These are phyloP conservation scores for Paraplagusia blochii DNA, from an alignment of 2,113 vertebrate genomes.

Conservation along the genomic window DNA sequence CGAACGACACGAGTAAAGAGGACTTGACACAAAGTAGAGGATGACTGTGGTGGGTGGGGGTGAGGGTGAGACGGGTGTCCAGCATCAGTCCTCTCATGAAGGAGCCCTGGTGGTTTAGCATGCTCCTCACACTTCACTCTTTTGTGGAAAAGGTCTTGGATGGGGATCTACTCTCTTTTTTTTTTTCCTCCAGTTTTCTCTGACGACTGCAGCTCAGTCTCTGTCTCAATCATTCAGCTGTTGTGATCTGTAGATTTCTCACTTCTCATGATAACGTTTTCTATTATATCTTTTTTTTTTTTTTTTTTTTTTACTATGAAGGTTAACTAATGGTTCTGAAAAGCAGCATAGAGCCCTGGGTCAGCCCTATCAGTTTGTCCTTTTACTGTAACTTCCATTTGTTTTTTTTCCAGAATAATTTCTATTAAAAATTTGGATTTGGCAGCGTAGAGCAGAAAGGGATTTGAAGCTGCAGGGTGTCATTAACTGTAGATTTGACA, in stretches of 20 bases:
- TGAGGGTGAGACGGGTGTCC: not conserved
- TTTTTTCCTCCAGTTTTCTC: slow-evolving; percentile 26
- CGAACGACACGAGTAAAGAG: slow-evolving; percentile 36
- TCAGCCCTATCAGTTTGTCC: slow-evolving; percentile 20
- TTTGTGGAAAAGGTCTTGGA: slow-evolving; percentile 6
- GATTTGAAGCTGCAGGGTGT: slow-evolving; percentile 16
- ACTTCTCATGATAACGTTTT: slow-evolving; percentile 17
- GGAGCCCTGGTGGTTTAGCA: slow-evolving; percentile 26
- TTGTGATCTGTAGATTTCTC: slow-evolving; percentile 32
- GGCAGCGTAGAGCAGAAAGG: slow-evolving; percentile 26
- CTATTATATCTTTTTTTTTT: slow-evolving; percentile 3
- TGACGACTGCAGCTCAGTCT: slow-evolving; percentile 25
- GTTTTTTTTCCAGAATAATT: slow-evolving; percentile 35
- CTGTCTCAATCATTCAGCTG: slow-evolving; percentile 28
- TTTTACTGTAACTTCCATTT: slow-evolving; percentile 24
- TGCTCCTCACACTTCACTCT: slow-evolving; percentile 17
- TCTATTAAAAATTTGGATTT: slow-evolving; percentile 21
- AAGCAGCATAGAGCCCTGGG: slow-evolving; percentile 16
- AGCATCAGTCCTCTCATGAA: slow-evolving; percentile 12
- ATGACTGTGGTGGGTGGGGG: slow-evolving; percentile 39
- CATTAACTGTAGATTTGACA: slow-evolving; percentile 11
- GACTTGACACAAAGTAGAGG: slow-evolving; percentile 47
- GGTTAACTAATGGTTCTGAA: slow-evolving; percentile 3
- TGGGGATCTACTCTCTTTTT: slow-evolving; percentile 14
- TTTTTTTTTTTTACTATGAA: slow-evolving; percentile 13